phyloP scores from a whole-genome alignment of 30 jellyfish, hydroid and myxozoan species.

The Catostylus mosaicus region DNA sequence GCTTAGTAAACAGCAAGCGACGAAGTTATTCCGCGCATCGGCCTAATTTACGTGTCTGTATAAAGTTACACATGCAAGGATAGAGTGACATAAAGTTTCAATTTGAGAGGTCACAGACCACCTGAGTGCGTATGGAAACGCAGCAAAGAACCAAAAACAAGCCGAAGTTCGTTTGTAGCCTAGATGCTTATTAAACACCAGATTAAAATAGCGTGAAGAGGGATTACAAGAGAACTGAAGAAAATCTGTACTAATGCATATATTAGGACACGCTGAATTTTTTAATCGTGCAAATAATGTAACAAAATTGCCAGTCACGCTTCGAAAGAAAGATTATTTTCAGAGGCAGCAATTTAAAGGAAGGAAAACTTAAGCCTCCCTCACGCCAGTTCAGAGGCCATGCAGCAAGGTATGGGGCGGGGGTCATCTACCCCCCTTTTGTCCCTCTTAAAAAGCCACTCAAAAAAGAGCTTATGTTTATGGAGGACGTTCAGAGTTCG shows the following conservation, averaged over 20 bases:
- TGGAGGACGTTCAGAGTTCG: no score
- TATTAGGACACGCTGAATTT: slow-evolving; percentile 32
- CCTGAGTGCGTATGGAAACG: slow-evolving; percentile 8
- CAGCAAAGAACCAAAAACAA: slow-evolving; percentile 15
- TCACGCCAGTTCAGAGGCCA: no score
- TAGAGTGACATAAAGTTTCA: background rate
- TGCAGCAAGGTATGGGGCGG: no score
- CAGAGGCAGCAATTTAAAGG: background rate
- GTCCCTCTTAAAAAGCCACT: no score
- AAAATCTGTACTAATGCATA: slow-evolving; percentile 34
- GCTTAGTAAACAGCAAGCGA: no score
- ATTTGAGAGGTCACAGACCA: slow-evolving; percentile 29
- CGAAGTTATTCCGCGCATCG: no score
- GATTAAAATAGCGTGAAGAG: slow-evolving; percentile 36
- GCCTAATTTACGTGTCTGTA: no score
- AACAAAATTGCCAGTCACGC: slow-evolving; percentile 40
- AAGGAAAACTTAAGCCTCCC: no score
- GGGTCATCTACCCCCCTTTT: no score
- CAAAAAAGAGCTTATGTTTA: no score
- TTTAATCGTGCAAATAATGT: slow-evolving; percentile 12
- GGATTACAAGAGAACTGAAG: slow-evolving; percentile 16
- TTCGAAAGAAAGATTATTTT: background rate
- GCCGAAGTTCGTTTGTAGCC: slow-evolving; percentile 25
- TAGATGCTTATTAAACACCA: slow-evolving; percentile 21
- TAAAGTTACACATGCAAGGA: no score